phyloP scores from a whole-genome alignment of 2,888 invertebrate species.

The Caenorhabditis sp. region DNA sequence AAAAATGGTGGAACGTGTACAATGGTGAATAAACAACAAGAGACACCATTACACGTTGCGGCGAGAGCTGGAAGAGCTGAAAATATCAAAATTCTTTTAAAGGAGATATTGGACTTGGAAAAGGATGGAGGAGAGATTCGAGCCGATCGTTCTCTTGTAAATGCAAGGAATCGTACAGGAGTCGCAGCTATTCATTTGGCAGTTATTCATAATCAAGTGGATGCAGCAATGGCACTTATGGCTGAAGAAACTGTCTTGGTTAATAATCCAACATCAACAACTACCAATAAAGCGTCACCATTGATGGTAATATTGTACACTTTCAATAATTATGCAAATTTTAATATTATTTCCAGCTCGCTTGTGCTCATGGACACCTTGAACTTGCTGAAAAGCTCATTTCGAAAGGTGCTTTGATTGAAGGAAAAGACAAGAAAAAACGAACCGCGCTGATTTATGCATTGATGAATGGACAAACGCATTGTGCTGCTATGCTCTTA shows the following conservation, averaged over 20 bases:
- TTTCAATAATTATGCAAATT: not conserved
- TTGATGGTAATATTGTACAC: not conserved
- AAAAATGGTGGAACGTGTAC: constrained; percentile 44
- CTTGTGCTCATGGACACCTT: constrained; percentile 46
- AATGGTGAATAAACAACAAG: constrained; percentile 47
- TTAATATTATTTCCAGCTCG: constrained; percentile 34
- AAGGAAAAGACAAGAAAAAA: constrained; percentile 72
- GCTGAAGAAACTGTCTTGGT: constrained; percentile 22
- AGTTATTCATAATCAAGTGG: constrained; percentile 35
- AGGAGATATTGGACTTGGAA: constrained; percentile 48
- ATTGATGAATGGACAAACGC: constrained; percentile 74
- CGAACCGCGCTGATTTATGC: constrained; percentile 75
- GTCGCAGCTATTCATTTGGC: constrained; percentile 73
- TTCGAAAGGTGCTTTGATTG: constrained; percentile 69
- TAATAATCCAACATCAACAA: constrained; percentile 40
- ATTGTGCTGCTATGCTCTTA: constrained; percentile 50
- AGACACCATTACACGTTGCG: constrained; percentile 60
- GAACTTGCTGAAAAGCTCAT: constrained; percentile 69
- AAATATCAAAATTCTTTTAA: constrained; percentile 35
- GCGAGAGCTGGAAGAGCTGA: constrained; percentile 54
- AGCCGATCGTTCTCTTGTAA: constrained; percentile 43
- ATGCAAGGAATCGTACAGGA: constrained; percentile 56
- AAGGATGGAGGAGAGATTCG: constrained; percentile 25
- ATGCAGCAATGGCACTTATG: constrained; percentile 36
- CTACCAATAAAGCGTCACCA: constrained; percentile 32